Conservation (phyloP, 2,888 invertebrate species). For the Sinhomidia bicolor region DNA sequence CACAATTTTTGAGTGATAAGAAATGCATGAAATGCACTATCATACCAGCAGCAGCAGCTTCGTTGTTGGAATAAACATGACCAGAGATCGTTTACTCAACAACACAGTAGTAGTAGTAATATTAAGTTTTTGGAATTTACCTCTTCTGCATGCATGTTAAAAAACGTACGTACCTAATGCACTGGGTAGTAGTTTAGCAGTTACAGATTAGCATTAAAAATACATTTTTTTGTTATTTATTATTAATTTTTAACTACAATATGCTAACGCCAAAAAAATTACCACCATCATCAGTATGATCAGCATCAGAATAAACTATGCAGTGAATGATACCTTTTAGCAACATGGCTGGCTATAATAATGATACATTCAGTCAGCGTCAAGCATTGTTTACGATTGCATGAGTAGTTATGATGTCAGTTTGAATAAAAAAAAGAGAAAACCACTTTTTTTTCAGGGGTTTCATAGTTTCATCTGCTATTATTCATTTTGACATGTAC, state of each 20-base stretch:
- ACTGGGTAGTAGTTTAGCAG: not conserved
- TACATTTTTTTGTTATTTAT: not conserved
- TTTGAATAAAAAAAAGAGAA: conserved; percentile 46
- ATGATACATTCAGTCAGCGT: no score
- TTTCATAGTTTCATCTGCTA: no score
- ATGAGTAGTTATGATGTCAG: not conserved
- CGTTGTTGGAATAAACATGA: not conserved
- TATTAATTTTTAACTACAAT: no score
- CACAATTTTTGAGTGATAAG: not conserved
- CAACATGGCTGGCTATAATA: no score
- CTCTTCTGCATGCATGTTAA: not conserved
- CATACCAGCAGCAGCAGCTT: not conserved
- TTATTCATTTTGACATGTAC: not conserved
- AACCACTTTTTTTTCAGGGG: conserved; percentile 53
- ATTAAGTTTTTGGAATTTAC: not conserved
- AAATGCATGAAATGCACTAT: not conserved
- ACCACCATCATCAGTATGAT: no score
- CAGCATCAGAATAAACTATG: no score
- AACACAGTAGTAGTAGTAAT: not conserved
- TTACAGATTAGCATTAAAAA: not conserved
- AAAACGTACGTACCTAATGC: not conserved
- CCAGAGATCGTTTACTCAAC: not conserved
- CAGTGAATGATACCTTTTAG: no score
- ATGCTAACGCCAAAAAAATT: no score
- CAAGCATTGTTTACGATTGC: no score